These are phyloP conservation scores for Oscheius sp. DNA, from an alignment of 2,888 invertebrate species.

Conservation along the genomic window DNA sequence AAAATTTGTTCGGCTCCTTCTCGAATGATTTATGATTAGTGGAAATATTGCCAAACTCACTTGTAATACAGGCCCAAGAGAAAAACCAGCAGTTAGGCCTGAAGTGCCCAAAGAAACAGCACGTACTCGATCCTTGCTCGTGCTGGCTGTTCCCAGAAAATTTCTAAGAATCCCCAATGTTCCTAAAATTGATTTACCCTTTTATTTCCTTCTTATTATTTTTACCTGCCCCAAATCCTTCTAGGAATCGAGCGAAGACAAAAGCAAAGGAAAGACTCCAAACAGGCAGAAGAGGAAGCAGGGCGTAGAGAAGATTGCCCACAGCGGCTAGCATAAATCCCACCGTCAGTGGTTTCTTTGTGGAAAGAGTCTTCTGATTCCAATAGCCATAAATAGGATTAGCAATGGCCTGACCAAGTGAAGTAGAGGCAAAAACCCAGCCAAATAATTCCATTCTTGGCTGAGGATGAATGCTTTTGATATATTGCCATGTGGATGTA, in stretches of 20 bases:
- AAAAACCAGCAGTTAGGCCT: constrained; percentile 54
- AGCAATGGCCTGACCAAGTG: constrained; percentile 23
- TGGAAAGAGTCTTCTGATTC: constrained; percentile 37
- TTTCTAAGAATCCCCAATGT: constrained; percentile 53
- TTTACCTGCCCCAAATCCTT: constrained; percentile 46
- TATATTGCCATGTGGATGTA: constrained; percentile 60
- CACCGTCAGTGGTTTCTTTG: constrained; percentile 22
- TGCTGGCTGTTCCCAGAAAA: constrained; percentile 57
- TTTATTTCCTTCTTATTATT: background rate
- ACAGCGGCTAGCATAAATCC: constrained; percentile 27
- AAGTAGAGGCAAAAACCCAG: constrained; percentile 3
- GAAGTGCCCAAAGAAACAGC: constrained; percentile 55
- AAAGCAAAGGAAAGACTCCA: background rate
- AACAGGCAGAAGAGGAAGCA: constrained; percentile 18
- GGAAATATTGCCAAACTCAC: constrained; percentile 22
- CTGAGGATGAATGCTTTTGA: constrained; percentile 43
- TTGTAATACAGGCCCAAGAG: constrained; percentile 57
- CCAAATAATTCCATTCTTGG: constrained; percentile 27
- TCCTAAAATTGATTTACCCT: constrained; percentile 21
- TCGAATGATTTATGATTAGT: too few relatives aligned
- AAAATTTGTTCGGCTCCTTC: too few relatives aligned
- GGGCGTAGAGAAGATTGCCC: constrained; percentile 52
- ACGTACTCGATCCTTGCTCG: constrained; percentile 51
- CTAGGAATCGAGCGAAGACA: constrained; percentile 45
- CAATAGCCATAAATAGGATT: constrained; percentile 38